Base-by-base conservation (phyloP, 2,113 vertebrate genomes). In the Silurus meridionalis region DNA sequence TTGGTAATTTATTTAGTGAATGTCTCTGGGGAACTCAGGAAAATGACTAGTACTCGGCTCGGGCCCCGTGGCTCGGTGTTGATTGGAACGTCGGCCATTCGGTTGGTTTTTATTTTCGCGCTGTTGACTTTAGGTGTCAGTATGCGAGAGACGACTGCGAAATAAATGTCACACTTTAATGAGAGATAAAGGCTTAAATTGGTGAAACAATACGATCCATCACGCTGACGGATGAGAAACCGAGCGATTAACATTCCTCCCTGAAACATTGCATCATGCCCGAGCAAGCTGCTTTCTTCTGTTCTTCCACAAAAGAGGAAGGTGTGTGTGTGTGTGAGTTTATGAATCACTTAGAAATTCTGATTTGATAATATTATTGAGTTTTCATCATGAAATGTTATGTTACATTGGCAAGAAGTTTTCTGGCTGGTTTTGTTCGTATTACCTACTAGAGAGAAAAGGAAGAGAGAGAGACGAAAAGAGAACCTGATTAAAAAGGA, bases 11-110 rank as follows among this genome's bases (percentile, higher is more conserved):
- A 91, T 93, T 90, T 92, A 86, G 81, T 81, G 84, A 89, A 91
- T 92, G 91, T 93, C 91, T 91, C 88, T 85, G 81, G 90, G 87
- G 88, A 87, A 88, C 90, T 91, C 63, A 89, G 37, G 64, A 86
- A 89, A 93, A 91, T 91, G 89, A 91, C 87, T 88, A 71, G 82
- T 87, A 82, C 83, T 88, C 91, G n/a, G 85, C 53, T 66, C 78
- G 87, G 37, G 83, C 63, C 88, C 85, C 50, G 85, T 89, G 90
- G 87, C 86, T 89, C 92, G 50, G 69, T 89, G 87, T 84, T 91
- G 90, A 93, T 93, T 93, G 92, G 90, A 91, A 92, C 91, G 74
- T 66, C 84, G 91, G 93, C 89, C 67, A 82, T 91, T 94, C 92
- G 91, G 93, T 92, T 89, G 90, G 86, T 87, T 91, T 37, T 93